Base-by-base conservation (phyloP, 2,113 vertebrate species). In the Osmerus eperlanus region DNA sequence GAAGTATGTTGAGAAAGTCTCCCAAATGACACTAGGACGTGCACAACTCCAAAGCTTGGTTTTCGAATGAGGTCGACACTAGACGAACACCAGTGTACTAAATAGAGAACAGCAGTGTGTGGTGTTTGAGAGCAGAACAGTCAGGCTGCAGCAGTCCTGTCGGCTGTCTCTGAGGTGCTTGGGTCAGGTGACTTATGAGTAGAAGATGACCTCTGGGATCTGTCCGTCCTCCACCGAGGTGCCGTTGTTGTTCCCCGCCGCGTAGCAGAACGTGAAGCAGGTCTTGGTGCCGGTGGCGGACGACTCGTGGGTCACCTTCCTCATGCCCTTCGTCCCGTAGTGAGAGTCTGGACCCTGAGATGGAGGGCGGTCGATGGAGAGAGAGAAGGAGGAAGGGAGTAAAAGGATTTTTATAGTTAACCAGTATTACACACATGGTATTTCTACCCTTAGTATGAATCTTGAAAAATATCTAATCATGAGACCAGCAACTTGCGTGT, bases 151-250 rank as follows among this genome's bases (percentile, higher is more conserved):
- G 77, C 73, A 78, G 71, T 67, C 77, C 77, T 65, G 77, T 64
- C 83, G 72, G 81, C 63, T 11, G 41, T 62, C 58, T 25, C 78
- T 82, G 79, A 78, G 79, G 68, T 72, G 73, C 84, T 89, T 83
- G 85, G 81, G 83, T 85, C 81, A 84, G 77, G 72, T 68, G 81
- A 89, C 92, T 98, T 98, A 99, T 93, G 96, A 98, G 88, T 99
- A 99, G 91, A 99, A 99, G 91, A 99, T 98, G 91, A 99, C 93
- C 90, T 99, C 97, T 0, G 97, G 97, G 77, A 99, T 95, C 90
- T 99, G 97, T 84, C 97, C 97, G 4, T 99, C 97, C 90, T 99
- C 97, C 86, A 99, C 97, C 0, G 97, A 99, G 0, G 97, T 99
- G 84, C 97, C 97, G 0, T 99, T 99, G 91, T 99, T 99, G 86